phyloP scores from a whole-genome alignment of 2,888 invertebrate genomes.

The Amorpha juglandis region DNA sequence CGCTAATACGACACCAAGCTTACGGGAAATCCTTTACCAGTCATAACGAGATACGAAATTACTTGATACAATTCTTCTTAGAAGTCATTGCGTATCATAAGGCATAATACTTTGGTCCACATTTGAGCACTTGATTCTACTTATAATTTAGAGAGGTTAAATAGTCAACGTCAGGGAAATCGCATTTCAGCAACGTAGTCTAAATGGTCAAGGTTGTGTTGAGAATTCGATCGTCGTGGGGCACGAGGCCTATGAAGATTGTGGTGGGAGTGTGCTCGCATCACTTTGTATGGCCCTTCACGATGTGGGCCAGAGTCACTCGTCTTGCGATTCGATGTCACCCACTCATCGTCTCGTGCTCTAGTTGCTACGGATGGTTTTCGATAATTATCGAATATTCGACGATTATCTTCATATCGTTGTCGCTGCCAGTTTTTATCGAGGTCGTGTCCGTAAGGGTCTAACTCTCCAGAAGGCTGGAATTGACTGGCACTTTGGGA shows the following conservation, averaged over 20 bases:
- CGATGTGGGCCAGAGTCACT: slow-evolving; percentile 75
- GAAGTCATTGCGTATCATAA: slow-evolving; percentile 28
- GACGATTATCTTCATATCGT: slow-evolving; percentile 69
- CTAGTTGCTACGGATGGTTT: slow-evolving; percentile 56
- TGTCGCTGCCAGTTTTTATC: slow-evolving; percentile 83
- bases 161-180: slow-evolving; percentile 82
- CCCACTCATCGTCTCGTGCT: slow-evolving; percentile 67
- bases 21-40: not conserved
- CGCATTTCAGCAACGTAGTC: slow-evolving; percentile 86
- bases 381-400: slow-evolving; percentile 69
- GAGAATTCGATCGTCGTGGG: slow-evolving; percentile 84
- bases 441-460: slow-evolving; percentile 87
- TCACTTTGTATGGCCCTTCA: slow-evolving; percentile 76
- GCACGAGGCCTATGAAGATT: slow-evolving; percentile 83
- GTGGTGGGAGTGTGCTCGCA: slow-evolving; percentile 86
- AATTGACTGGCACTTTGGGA: slow-evolving; percentile 84
- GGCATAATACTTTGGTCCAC: slow-evolving; percentile 79
- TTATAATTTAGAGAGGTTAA: slow-evolving; percentile 53
- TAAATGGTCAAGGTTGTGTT: slow-evolving; percentile 86
- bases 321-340: slow-evolving; percentile 61
- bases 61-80: not conserved
- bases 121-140: slow-evolving; percentile 75
- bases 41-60: not conserved
- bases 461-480: slow-evolving; percentile 86
- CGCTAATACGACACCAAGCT: slow-evolving; percentile 1